Evolutionary conservation across 1,140 invertebrate genomes (phyloP), one percentile per base, ranked within the genome.

Genomic region (Pollicipes pollicipes): DNA sequence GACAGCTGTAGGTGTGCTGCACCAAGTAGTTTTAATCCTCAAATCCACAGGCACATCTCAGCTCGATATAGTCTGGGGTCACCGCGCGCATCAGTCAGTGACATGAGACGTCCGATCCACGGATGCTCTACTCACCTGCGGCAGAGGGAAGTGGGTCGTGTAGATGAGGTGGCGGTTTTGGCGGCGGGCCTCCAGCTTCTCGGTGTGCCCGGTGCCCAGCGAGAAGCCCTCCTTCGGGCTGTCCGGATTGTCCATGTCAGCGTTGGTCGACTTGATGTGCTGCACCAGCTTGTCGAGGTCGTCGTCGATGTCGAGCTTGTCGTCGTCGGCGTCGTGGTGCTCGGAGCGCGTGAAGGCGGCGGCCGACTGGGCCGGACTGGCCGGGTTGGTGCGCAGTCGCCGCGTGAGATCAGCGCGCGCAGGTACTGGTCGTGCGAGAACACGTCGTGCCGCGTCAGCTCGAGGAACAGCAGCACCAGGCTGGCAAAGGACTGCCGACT

Each of bases 401-500:
- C 95, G 77, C 95, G 84, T 0, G 95, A 96, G 73, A 98, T 97
- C 3, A 98, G 81, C 1, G 94, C 96, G 76, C 95, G 96, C 90
- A 98, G 94, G 77, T 98, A 98, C 0, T 91, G 90, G 81, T 98
- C 95, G 77, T 98, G 95, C 0, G 94, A 97, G 80, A 98, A 98
- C 0, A 98, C 93, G 78, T 98, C 95, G 73, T 94, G 87, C 16
- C 93, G 84, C 70, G 98, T 94, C 0, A 98, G 81, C 77, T 97
- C 95, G 68, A 90, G 88, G 79, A 97, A 98, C n/a, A 98, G 81
- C 78, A 96, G 90, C 26, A 98, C 92, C 30, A 98, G 83, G 81
- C 97, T 97, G 2, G 90, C 89, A 79, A 98, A 98, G 72, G 93
- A 91, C 24, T 87, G 85, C 70, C 87, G 85, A 81, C 83, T 74